Percentiles rank a stretch among this genome's conserved stretches.
phyloP scores from a whole-genome alignment of 2,888 invertebrate species.

The Lithosia quadra region DNA sequence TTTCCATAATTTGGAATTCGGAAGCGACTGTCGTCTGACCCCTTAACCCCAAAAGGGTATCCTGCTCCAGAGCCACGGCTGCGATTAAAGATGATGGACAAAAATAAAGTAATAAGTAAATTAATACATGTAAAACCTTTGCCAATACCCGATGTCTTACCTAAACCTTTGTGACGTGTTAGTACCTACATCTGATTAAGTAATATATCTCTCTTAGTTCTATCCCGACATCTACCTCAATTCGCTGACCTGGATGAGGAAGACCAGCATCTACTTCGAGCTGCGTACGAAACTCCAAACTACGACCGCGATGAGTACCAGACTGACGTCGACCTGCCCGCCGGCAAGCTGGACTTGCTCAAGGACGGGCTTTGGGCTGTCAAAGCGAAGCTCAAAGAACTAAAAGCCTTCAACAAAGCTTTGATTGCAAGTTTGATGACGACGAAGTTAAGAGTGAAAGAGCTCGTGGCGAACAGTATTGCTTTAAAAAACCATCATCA shows the following conservation, averaged over 20 bases:
- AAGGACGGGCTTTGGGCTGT: constrained; percentile 79
- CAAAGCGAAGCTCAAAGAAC: constrained; percentile 76
- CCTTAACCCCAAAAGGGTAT: neutral
- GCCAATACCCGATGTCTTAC: too few relatives aligned
- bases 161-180: too few relatives aligned
- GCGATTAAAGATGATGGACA: too few relatives aligned
- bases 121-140: too few relatives aligned
- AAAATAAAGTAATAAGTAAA: too few relatives aligned
- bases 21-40: neutral
- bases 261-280: constrained; percentile 74
- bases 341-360: constrained; percentile 74
- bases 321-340: constrained; percentile 62
- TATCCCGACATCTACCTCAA: constrained; percentile 65
- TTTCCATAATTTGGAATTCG: neutral
- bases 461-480: constrained; percentile 64
- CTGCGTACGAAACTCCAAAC: constrained; percentile 77
- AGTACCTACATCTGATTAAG: neutral
- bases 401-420: constrained; percentile 78
- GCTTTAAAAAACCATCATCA: constrained; percentile 67
- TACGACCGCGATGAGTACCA: constrained; percentile 68
- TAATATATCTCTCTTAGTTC: constrained; percentile 48
- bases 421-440: constrained; percentile 73
- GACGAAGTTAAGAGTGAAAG: constrained; percentile 77
- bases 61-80: neutral
- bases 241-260: constrained; percentile 75